Evolutionary conservation across 2,888 invertebrate genomes (phyloP).

Genomic region (Sylvicola fuscatus): DNA sequence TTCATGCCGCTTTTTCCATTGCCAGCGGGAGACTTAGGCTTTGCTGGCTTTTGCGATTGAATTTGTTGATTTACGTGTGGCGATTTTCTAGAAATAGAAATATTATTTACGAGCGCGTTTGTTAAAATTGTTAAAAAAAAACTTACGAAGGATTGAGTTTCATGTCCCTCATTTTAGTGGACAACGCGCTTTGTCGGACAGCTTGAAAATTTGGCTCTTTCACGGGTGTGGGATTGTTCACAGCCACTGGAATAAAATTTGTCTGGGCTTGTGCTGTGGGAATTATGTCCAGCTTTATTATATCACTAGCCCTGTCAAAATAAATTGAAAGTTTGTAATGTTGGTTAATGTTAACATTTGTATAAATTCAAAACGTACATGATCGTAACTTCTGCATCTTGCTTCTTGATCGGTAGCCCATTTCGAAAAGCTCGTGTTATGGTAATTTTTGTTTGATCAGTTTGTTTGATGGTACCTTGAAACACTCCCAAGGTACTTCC

Average conservation of each 20-base stretch:
- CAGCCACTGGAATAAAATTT: conserved; percentile 17
- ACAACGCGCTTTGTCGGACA: conserved; percentile 12
- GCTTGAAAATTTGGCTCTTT: conserved; percentile 18
- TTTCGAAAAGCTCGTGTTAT: conserved; percentile 66
- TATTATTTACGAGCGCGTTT: no score
- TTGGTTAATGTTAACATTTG: background rate
- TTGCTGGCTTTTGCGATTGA: background rate
- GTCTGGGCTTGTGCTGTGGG: conserved; percentile 32
- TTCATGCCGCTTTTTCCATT: conserved; percentile 1
- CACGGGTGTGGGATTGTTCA: conserved; percentile 25
- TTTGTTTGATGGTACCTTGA: conserved; percentile 50
- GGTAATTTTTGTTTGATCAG: conserved; percentile 49
- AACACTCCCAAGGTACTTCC: conserved; percentile 55
- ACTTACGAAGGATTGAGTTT: conserved; percentile 15
- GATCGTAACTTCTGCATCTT: conserved; percentile 37
- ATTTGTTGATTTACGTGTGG: no score
- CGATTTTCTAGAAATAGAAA: background rate
- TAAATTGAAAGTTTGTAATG: no score
- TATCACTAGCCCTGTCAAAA: conserved; percentile 51
- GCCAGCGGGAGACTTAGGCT: background rate
- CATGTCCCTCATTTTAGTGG: conserved; percentile 18
- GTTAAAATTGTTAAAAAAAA: background rate
- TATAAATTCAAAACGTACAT: conserved; percentile 25
- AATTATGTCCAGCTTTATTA: conserved; percentile 55
- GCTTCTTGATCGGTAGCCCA: conserved; percentile 34